These are phyloP conservation scores for Vannuccia rotundouncinata DNA, from an alignment of 2,888 invertebrate genomes.

Conservation along the genomic window DNA sequence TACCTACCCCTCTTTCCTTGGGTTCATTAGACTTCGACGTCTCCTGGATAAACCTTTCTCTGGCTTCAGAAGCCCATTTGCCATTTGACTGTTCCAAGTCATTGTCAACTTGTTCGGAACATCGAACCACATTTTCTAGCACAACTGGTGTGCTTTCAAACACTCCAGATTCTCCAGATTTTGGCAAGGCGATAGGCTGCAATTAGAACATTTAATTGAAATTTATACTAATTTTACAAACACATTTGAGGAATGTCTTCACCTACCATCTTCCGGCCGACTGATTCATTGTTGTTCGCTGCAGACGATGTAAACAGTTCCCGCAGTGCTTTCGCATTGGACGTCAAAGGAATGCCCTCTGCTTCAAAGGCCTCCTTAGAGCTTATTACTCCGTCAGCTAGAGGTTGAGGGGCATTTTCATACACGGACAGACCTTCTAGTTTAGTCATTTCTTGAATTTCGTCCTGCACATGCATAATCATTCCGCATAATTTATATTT, in stretches of 20 bases:
- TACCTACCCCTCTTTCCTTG: neutral
- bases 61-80: neutral
- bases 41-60: neutral
- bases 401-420: conserved; percentile 8
- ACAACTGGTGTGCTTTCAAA: neutral
- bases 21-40: neutral
- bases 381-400: neutral
- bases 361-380: neutral
- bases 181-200: neutral
- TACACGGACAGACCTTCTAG: neutral
- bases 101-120: neutral
- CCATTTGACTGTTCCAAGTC: neutral
- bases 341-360: neutral
- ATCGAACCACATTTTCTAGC: neutral
- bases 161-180: neutral
- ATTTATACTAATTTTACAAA: neutral
- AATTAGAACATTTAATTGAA: neutral
- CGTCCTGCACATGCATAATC: too few species aligned
- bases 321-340: neutral
- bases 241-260: neutral
- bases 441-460: neutral
- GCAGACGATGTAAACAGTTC: neutral
- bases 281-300: neutral
- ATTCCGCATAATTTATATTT: too few species aligned
- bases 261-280: neutral